Percentiles rank a stretch among this genome's conserved stretches.
Evolutionary conservation across 2,113 vertebrate species (phyloP).

Genomic region (Puffinus mauretanicus): DNA sequence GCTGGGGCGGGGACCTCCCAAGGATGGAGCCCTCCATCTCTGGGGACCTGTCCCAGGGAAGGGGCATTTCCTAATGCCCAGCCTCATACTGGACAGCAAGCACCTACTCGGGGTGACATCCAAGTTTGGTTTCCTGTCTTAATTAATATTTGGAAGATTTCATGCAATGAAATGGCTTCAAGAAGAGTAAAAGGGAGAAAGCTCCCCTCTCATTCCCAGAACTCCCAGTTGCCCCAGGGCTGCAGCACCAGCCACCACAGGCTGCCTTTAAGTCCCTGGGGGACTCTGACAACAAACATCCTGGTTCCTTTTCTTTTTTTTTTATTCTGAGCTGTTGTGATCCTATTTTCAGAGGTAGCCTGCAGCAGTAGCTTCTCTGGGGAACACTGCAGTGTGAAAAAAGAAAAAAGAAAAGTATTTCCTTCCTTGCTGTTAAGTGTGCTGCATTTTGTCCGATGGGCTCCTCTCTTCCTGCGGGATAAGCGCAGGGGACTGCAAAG

Average conservation of each 20-base stretch:
- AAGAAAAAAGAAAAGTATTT: neutral
- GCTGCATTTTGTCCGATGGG: neutral
- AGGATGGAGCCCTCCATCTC: neutral
- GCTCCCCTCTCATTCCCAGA: neutral
- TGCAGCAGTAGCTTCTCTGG: neutral
- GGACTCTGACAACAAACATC: neutral
- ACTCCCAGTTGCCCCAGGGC: neutral
- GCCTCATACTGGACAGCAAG: neutral
- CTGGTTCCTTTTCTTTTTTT: neutral
- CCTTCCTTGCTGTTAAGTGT: neutral
- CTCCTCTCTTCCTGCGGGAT: neutral
- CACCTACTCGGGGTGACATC: rapidly evolving
- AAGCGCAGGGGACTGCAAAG: neutral
- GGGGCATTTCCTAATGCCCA: neutral
- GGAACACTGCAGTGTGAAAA: neutral
- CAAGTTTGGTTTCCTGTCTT: neutral
- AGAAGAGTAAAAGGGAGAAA: neutral
- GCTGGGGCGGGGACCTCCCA: neutral
- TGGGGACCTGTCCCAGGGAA: neutral
- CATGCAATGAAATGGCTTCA: neutral
- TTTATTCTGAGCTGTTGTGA: neutral
- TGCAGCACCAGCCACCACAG: neutral
- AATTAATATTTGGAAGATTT: neutral
- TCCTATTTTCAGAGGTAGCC: neutral
- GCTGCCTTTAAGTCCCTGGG: neutral